Conservation (phyloP, 2,888 invertebrate species). For the Tenodera sinensis region DNA sequence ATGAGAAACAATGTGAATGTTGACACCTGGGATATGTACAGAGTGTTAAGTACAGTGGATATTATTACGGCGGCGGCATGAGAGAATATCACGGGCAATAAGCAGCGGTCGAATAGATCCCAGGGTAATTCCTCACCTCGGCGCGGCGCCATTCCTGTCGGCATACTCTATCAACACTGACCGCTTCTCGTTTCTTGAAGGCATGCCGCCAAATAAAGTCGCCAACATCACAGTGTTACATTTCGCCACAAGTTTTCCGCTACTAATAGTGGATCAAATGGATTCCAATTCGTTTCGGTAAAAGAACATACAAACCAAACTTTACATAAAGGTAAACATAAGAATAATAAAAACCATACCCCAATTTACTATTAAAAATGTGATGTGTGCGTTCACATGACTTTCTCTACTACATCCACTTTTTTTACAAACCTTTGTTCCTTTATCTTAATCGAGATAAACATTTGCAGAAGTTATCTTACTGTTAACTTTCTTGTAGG, state of each 20-base stretch:
- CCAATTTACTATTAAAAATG: too few species aligned
- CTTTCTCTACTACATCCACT: too few species aligned
- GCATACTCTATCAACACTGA: not conserved
- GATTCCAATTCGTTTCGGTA: too few species aligned
- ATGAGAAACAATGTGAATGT: conserved; percentile 75
- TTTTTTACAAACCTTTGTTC: too few species aligned
- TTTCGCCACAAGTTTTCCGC: not conserved
- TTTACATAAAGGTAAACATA: too few species aligned
- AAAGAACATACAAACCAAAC: too few species aligned
- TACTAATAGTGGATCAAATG: too few species aligned
- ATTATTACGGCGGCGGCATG: conserved; percentile 75
- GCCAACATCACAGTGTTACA: not conserved
- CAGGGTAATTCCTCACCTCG: conserved; percentile 44
- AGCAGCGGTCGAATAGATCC: conserved; percentile 68
- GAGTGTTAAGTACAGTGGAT: conserved; percentile 65
- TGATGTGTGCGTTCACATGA: too few species aligned
- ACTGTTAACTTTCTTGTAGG: too few species aligned
- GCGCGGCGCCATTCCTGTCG: not conserved
- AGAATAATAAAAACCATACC: too few species aligned
- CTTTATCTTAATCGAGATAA: too few species aligned
- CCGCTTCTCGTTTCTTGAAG: not conserved
- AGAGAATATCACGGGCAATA: conserved; percentile 73
- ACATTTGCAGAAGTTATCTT: too few species aligned
- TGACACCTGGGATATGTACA: conserved; percentile 71
- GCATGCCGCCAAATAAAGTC: not conserved